Conservation (phyloP, 30 jellyfish, hydroid and myxozoan species). For the Rhopilema esculentum region DNA sequence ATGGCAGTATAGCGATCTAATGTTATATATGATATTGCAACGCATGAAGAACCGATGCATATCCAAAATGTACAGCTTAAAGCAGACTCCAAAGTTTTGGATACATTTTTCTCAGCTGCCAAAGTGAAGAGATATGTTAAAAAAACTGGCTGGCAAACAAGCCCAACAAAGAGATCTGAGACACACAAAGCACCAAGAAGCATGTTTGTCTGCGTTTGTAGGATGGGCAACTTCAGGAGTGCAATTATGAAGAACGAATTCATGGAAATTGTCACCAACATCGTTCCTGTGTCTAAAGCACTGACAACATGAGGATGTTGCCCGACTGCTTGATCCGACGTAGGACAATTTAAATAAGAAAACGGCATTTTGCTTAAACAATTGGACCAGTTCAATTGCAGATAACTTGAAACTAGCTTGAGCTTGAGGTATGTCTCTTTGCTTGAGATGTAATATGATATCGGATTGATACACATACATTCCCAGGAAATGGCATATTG, state of each 20-base stretch:
- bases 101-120: neutral
- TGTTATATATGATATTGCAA: neutral
- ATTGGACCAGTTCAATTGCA: no score
- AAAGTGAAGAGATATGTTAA: neutral
- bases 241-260: neutral
- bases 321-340: neutral
- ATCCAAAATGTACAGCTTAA: neutral
- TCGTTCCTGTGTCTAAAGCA: neutral
- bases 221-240: neutral
- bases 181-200: neutral
- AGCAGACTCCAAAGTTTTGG: neutral
- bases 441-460: no score
- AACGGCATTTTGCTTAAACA: neutral
- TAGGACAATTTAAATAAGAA: neutral
- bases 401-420: no score
- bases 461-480: no score
- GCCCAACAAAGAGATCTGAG: neutral
- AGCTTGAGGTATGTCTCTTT: no score
- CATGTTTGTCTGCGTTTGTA: neutral
- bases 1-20: conserved; percentile 2
- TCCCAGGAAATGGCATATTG: no score
- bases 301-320: neutral
- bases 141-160: neutral
- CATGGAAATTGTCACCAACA: neutral
- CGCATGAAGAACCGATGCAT: neutral